Evolutionary conservation across 2,888 invertebrate genomes (phyloP).

Genomic region (Chaitophorus viminalis): DNA sequence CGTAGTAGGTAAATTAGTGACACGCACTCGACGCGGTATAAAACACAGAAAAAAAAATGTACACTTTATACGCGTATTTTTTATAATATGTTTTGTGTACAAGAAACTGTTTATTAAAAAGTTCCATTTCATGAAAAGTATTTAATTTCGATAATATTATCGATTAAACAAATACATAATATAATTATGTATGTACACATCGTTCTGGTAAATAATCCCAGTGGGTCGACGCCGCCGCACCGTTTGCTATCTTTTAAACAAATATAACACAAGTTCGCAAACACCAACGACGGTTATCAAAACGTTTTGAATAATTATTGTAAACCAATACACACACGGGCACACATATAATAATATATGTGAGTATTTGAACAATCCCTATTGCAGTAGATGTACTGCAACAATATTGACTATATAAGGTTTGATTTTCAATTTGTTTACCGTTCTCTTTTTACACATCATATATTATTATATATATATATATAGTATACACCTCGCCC

Average conservation of each 20-base stretch:
- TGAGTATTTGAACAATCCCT: neutral
- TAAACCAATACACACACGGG: neutral
- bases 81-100: too few relatives aligned
- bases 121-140: neutral
- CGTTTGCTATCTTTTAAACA: neutral
- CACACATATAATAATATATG: neutral
- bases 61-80: too few relatives aligned
- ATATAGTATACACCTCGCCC: too few relatives aligned
- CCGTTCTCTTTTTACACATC: too few relatives aligned
- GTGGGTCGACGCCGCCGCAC: neutral
- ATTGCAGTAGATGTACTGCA: neutral
- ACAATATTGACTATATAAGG: neutral
- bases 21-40: too few relatives aligned
- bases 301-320: neutral
- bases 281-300: conserved; percentile 2
- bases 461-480: too few relatives aligned
- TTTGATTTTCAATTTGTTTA: neutral
- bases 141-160: neutral
- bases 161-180: neutral
- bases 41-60: too few relatives aligned
- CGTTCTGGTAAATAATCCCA: neutral
- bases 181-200: neutral
- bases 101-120: too few relatives aligned
- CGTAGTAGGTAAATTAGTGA: too few relatives aligned
- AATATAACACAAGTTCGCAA: neutral